Conservation (phyloP, 2,888 invertebrate species). For the Pharmacophagus antenor region DNA sequence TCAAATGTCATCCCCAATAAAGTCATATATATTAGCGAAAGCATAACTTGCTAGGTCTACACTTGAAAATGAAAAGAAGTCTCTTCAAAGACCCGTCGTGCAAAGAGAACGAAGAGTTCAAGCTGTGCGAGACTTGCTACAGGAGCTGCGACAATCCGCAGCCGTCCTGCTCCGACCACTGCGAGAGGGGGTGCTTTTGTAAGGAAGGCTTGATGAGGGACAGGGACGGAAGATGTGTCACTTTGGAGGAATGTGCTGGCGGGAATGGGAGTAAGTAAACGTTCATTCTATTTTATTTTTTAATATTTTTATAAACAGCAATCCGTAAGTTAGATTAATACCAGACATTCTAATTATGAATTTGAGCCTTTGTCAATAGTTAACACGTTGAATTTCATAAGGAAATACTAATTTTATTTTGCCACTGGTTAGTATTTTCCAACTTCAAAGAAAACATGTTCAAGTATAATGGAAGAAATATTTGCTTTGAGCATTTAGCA, state of each 20-base stretch:
- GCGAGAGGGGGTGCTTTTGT: slow-evolving; percentile 62
- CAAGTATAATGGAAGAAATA: too few relatives aligned
- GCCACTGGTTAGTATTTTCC: too few relatives aligned
- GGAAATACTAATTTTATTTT: too few relatives aligned
- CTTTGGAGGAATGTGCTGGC: slow-evolving; percentile 42
- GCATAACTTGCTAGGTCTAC: slow-evolving; percentile 35
- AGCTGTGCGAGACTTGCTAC: slow-evolving; percentile 58
- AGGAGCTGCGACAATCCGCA: slow-evolving; percentile 55
- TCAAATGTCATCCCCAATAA: too few relatives aligned
- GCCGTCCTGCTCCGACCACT: slow-evolving; percentile 63
- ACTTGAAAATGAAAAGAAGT: slow-evolving; percentile 34
- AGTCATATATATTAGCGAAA: too few relatives aligned
- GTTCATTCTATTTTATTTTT: background rate
- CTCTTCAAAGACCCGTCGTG: slow-evolving; percentile 40
- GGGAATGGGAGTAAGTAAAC: slow-evolving; percentile 17
- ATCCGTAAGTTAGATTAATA: too few relatives aligned
- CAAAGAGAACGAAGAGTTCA: slow-evolving; percentile 55
- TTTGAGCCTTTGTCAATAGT: too few relatives aligned
- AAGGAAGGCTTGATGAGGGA: slow-evolving; percentile 49
- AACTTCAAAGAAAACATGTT: too few relatives aligned
- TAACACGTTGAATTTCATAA: too few relatives aligned
- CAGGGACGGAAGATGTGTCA: slow-evolving; percentile 50
- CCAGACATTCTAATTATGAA: too few relatives aligned
- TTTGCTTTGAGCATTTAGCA: too few relatives aligned
- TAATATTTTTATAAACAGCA: too few relatives aligned